phyloP scores from a whole-genome alignment of 2,797 vertebrate genomes.

The Rhinichthys osculus region DNA sequence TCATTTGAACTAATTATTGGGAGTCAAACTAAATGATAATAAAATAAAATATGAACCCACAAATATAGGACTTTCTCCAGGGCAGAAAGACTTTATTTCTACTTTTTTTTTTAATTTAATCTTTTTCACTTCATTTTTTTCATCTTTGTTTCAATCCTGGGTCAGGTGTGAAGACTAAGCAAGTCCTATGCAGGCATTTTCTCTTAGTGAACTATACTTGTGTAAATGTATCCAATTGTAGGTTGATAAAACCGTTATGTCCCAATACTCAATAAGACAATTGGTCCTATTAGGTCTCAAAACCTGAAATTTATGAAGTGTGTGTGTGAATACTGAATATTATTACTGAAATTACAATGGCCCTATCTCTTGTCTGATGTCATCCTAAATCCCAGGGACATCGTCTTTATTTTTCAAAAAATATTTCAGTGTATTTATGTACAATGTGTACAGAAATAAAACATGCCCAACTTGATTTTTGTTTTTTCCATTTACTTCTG shows the following conservation, averaged over 20 bases:
- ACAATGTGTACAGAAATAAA: conserved; percentile 63
- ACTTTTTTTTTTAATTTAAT: not conserved
- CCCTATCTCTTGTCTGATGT: conserved; percentile 36
- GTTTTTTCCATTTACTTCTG: not conserved
- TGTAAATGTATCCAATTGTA: conserved; percentile 39
- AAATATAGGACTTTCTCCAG: not conserved
- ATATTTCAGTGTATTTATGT: conserved; percentile 55
- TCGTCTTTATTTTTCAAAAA: conserved; percentile 31
- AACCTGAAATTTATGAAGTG: conserved; percentile 19
- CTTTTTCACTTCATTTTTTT: not conserved
- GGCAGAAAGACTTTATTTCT: not conserved
- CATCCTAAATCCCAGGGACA: conserved; percentile 36
- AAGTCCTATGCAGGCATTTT: conserved; percentile 35
- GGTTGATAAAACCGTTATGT: conserved; percentile 14
- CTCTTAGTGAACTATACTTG: conserved; percentile 14
- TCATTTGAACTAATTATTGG: not conserved
- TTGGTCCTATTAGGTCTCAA: conserved; percentile 17
- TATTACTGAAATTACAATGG: conserved; percentile 25
- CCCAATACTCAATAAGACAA: not conserved
- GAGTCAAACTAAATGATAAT: not conserved
- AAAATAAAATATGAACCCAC: not conserved
- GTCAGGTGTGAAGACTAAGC: conserved; percentile 18
- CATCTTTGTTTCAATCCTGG: not conserved
- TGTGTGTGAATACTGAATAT: conserved; percentile 10
- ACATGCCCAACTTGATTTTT: conserved; percentile 38